Evolutionary conservation across 2,888 invertebrate genomes (phyloP), one percentile per base, ranked within the genome.

Genomic region (Nomada flava): DNA sequence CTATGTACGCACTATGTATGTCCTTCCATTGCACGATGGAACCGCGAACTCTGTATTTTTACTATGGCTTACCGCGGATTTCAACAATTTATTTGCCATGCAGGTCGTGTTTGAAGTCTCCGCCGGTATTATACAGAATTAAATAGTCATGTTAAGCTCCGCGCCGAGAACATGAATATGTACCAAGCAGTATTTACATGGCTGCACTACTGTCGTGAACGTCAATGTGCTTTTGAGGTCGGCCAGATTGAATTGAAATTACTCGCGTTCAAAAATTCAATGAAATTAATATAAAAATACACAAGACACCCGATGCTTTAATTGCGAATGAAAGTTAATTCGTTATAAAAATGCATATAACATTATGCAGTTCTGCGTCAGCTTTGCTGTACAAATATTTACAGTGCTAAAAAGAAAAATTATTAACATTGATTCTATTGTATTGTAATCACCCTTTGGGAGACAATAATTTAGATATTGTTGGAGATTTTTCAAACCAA

Each of bases 91-190:
- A 82, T 82, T 79, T 74, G 20, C 75, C 23, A 23, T 62, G 42
- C 70, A n/a, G 65, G 74, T 44, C 65, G 70, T 60, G 75, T 79
- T 82, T 82, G 75, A 79, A 70, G 75, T 71, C 55, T 55, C 23
- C 50, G 44, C 55, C 20, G 75, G 74, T 44, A 82, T 79, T 79
- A 79, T 75, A 75, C 75, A 50, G 81, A 71, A 79, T 79, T 82
- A 81, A 79, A 74, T 79, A 79, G 79, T 74, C 75, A 75, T 67
- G 79, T 75, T 82, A 79, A 75, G 75, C 81, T 62, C 63, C 44
- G 26, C 29, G 70, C 67, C 23, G 67, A 52, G 74, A 75, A 70
- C 79, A 82, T 82, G 81, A 82, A 82, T 82, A 82, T 82, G 81
- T 74, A 82, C 74, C 59, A 60, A 55, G 62, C 50, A 20, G 74